These are phyloP conservation scores for Lycocerus yunnanus DNA, from an alignment of 2,888 invertebrate genomes.

Conservation along the genomic window DNA sequence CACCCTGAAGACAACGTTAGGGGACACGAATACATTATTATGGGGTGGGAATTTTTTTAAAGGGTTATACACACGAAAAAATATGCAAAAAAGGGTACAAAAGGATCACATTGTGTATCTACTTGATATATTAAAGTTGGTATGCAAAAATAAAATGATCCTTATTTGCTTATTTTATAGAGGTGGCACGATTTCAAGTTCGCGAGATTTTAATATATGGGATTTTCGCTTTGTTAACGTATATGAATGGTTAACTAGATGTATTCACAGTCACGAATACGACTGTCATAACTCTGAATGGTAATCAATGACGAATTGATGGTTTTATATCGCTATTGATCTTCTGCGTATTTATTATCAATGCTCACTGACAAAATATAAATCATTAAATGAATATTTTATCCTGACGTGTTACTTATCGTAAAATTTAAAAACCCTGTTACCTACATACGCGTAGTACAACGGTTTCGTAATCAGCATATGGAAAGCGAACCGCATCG, in stretches of 20 bases:
- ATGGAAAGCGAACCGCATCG: too few species aligned
- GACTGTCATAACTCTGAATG: conserved; percentile 56
- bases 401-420: background rate
- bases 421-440: background rate
- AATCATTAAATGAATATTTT: conserved; percentile 41
- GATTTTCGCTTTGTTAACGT: conserved; percentile 51
- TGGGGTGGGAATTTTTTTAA: conserved; percentile 52
- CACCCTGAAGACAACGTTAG: conserved; percentile 56
- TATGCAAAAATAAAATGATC: conserved; percentile 48
- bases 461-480: background rate
- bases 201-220: conserved; percentile 50
- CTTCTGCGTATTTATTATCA: conserved; percentile 40
- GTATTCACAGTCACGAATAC: conserved; percentile 56
- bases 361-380: conserved; percentile 35
- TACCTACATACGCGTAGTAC: background rate
- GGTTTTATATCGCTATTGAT: conserved; percentile 50
- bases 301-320: conserved; percentile 57
- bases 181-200: conserved; percentile 19
- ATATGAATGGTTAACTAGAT: conserved; percentile 58
- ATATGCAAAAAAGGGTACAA: conserved; percentile 56
- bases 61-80: conserved; percentile 46
- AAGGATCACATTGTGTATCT: conserved; percentile 45
- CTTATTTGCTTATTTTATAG: conserved; percentile 38
- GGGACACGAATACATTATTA: conserved; percentile 54
- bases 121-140: conserved; percentile 47